Base-by-base conservation (phyloP, 2,113 vertebrate species). In the Rhinichthys klamathensis region DNA sequence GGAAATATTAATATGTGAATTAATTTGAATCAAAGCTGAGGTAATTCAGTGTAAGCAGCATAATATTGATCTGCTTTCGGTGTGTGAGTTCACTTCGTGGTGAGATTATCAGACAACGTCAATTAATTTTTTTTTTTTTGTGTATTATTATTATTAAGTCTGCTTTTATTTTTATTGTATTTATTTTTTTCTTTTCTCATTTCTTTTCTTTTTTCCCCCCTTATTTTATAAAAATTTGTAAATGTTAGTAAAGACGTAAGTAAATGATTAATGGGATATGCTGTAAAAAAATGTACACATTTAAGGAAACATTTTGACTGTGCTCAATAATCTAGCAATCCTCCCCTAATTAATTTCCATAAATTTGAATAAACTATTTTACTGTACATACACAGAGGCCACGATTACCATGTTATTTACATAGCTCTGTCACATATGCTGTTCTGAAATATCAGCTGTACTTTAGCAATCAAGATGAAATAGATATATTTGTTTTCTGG, bases 331-430 rank as follows among this genome's bases (percentile, higher is more conserved):
- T 67, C 60, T 18, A 27, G 15, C 61, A 49, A 49, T n/a, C 23
- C 65, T 38, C 27, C 65, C 67, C 30, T 56, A 56, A 72, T 72
- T 56, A 18, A 72, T 83, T 83, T 83, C 23, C 81, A 11, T 83
- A 72, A 21, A 72, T 83, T 83, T 83, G 81, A 56, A 38, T 83
- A 58, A 58, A 72, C 30, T 58, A 83, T 83, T 82, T 83, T 83
- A 83, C 81, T 83, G 67, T 83, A 83, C 81, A 56, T 56, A 72
- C 81, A 58, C 60, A 30, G 30, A 27, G 21, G 21, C 81, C 81
- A 56, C 46, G 0, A 16, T 83, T 73, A 58, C 81, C 49, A 73
- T 83, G 65, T 70, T 35, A 72, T 83, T 83, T 83, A 27, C 81
- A 83, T 83, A 25, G 65, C 27, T 82, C 80, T 72, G 67, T 83